Evolutionary conservation across 2,797 vertebrate genomes (phyloP).

Genomic region (Ateles fusciceps): DNA sequence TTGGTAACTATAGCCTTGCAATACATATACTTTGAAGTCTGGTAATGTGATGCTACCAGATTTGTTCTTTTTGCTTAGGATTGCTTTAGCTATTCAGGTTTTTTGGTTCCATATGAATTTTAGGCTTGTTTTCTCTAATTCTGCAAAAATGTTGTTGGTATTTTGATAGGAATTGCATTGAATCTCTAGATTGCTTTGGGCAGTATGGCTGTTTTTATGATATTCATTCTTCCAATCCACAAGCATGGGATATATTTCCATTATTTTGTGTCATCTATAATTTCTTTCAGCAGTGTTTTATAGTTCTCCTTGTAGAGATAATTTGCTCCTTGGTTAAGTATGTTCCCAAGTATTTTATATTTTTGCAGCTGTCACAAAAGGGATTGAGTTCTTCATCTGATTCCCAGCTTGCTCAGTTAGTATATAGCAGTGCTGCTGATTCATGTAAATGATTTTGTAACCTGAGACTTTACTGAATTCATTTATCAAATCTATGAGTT

Average conservation of each 20-base stretch:
- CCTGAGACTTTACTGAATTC: background rate
- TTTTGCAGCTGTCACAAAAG: background rate
- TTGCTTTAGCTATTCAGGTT: background rate
- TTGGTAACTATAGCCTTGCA: background rate
- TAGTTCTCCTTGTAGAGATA: background rate
- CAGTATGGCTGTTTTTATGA: background rate
- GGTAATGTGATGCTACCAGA: background rate
- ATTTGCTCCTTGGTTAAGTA: background rate
- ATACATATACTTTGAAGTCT: background rate
- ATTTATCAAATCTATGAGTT: background rate
- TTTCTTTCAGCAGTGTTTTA: background rate
- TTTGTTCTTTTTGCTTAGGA: background rate
- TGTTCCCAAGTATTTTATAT: background rate
- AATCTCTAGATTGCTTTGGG: background rate
- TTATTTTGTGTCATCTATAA: background rate
- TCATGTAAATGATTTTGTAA: background rate
- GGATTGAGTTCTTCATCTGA: background rate
- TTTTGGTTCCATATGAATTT: background rate
- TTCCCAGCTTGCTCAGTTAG: background rate
- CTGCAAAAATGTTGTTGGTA: background rate
- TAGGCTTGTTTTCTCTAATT: background rate
- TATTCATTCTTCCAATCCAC: background rate
- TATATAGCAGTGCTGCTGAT: background rate
- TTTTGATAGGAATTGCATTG: background rate
- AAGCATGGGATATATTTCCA: background rate